These are phyloP conservation scores for Pandemis corylana DNA, from an alignment of 2,888 invertebrate species.

Conservation along the genomic window DNA sequence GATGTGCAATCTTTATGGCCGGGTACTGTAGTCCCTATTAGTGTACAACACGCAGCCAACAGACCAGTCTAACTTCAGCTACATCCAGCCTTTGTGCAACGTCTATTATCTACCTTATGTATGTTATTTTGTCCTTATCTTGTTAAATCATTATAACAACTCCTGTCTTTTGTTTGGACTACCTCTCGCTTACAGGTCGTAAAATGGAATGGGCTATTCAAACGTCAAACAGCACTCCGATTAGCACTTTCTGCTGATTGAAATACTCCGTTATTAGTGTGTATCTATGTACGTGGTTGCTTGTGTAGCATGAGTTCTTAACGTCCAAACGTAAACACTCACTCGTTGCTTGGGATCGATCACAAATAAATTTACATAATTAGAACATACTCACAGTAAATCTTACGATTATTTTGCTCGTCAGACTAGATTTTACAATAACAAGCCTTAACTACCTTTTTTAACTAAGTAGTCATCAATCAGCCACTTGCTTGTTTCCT, in stretches of 20 bases:
- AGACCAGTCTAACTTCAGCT: not conserved
- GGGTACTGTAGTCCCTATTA: too few species aligned
- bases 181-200: conserved; percentile 50
- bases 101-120: not conserved
- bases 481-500: too few species aligned
- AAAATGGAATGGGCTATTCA: conserved; percentile 61
- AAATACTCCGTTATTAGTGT: conserved; percentile 43
- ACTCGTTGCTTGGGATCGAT: too few species aligned
- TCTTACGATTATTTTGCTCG: too few species aligned
- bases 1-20: too few species aligned
- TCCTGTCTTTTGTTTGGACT: conserved; percentile 51
- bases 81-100: not conserved
- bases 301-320: not conserved
- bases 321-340: not conserved
- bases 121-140: not conserved
- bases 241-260: conserved; percentile 62
- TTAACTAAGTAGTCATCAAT: too few species aligned
- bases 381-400: not conserved
- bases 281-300: not conserved
- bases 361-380: not conserved
- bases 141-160: not conserved
- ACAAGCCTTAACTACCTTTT: too few species aligned
- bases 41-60: too few species aligned
- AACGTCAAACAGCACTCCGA: conserved; percentile 49
- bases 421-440: too few species aligned